Evolutionary conservation across 2,797 vertebrate species (phyloP), one percentile per base, ranked within the genome.

Genomic region (Hypotaenidia okinawae): DNA sequence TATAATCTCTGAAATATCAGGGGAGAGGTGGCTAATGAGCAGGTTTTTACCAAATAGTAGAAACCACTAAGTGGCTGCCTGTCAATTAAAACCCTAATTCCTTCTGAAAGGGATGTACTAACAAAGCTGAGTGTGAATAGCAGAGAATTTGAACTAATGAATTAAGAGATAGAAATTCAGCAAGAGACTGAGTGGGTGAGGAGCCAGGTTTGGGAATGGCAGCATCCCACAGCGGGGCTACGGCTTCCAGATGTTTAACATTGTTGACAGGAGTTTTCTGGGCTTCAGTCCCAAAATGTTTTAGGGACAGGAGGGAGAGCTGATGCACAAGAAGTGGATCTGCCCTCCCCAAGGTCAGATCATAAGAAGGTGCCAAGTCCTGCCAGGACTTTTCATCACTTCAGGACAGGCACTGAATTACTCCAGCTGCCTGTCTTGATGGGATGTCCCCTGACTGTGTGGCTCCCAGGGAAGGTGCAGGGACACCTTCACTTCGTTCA

Each of bases 401-500:
- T 10, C 16, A 13, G 69, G 66, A 9, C 0, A 2, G 85, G 59
- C 0, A 4, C 78, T 27, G 64, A 22, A n/a, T 5, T 8, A 7
- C 61, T 28, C 33, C 86, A 35, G 59, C 17, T 39, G 0, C 57
- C 41, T 4, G 13, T 5, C 37, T 32, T 10, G n/a, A 35, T 14
- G 19, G 3, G 16, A 8, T 28, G 47, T 47, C 45, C 43, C 43
- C 16, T 43, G 43, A 43, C 43, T 7, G 17, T 43, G 41, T 43
- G 43, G 43, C 43, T 43, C 43, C 17, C 43, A 43, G 43, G n/a
- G n/a, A 16, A 5, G 51, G 43, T 7, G 67, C 33, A 43, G 17
- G 43, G 43, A 15, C 0, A 1, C 30, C 21, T 16, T 6, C 10
- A 0, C 16, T 32, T 47, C 32, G 13, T 4, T 27, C 32, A 3